phyloP scores from a whole-genome alignment of 2,797 vertebrate species.

The Semaprochilodus insignis region DNA sequence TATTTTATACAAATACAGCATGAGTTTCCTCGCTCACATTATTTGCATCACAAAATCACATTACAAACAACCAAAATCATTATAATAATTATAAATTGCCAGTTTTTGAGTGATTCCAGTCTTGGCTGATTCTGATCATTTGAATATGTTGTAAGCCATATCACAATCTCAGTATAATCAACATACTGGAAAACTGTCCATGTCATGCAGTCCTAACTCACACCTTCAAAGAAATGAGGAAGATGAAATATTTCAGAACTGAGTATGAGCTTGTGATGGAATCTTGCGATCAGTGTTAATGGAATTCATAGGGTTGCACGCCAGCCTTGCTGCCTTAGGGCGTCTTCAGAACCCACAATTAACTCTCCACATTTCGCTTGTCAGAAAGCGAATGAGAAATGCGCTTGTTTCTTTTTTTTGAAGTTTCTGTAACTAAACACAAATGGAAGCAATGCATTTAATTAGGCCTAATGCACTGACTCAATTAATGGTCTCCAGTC shows the following conservation, averaged over 20 bases:
- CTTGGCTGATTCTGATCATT: no score
- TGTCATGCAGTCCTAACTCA: background rate
- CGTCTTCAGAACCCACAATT: constrained; percentile 30
- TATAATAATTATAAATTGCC: no score
- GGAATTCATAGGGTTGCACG: constrained; percentile 38
- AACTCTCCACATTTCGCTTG: constrained; percentile 21
- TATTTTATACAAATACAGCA: no score
- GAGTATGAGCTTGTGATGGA: background rate
- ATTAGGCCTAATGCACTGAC: constrained; percentile 30
- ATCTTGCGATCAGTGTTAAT: constrained; percentile 46
- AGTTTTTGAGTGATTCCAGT: no score
- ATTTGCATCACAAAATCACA: no score
- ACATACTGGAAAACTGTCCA: background rate
- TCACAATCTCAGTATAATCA: background rate
- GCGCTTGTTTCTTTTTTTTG: background rate
- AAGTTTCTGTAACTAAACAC: constrained; percentile 21
- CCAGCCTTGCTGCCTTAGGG: constrained; percentile 27
- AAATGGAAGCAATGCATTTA: constrained; percentile 20
- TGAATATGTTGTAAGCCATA: no score
- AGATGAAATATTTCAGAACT: background rate
- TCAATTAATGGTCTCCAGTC: background rate
- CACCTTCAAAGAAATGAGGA: background rate
- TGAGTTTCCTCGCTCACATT: no score
- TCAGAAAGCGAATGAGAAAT: constrained; percentile 4
- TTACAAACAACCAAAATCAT: no score